phyloP scores from a whole-genome alignment of 2,113 vertebrate genomes.

The Tetrao urogallus region DNA sequence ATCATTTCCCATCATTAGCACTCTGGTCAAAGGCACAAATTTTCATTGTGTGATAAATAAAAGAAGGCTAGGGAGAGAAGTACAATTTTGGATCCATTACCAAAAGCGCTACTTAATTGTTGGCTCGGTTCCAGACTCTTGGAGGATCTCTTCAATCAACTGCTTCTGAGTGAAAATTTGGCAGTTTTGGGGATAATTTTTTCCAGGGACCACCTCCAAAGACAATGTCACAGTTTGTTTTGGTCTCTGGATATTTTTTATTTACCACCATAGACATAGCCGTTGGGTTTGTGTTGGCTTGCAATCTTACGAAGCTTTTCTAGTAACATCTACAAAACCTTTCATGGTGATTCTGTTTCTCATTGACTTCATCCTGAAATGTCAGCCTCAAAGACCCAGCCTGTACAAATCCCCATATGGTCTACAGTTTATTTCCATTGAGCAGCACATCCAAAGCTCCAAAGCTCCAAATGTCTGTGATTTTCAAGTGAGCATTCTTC shows the following conservation, averaged over 20 bases:
- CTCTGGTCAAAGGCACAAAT: background rate
- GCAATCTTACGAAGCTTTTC: background rate
- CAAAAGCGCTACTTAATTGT: background rate
- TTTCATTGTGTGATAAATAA: background rate
- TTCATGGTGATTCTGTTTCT: background rate
- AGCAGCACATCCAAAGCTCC: background rate
- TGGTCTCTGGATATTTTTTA: background rate
- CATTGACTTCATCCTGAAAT: background rate
- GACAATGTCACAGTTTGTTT: conserved; percentile 29
- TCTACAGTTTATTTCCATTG: background rate
- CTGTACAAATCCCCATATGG: background rate
- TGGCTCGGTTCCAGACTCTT: background rate
- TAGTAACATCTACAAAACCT: conserved; percentile 4
- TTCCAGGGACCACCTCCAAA: conserved; percentile 29
- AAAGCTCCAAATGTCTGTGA: background rate
- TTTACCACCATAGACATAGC: background rate
- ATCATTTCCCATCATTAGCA: background rate
- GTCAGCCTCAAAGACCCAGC: background rate
- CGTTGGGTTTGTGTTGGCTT: background rate
- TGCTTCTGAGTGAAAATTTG: conserved; percentile 26
- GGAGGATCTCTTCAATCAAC: conserved; percentile 18
- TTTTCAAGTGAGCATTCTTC: background rate
- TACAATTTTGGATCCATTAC: background rate
- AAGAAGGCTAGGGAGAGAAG: background rate
- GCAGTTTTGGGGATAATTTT: conserved; percentile 15